Percentiles rank a stretch among this genome's conserved stretches.
Conservation (phyloP, 2,888 invertebrate species). For the Ashinkailepas kermadecensis region DNA sequence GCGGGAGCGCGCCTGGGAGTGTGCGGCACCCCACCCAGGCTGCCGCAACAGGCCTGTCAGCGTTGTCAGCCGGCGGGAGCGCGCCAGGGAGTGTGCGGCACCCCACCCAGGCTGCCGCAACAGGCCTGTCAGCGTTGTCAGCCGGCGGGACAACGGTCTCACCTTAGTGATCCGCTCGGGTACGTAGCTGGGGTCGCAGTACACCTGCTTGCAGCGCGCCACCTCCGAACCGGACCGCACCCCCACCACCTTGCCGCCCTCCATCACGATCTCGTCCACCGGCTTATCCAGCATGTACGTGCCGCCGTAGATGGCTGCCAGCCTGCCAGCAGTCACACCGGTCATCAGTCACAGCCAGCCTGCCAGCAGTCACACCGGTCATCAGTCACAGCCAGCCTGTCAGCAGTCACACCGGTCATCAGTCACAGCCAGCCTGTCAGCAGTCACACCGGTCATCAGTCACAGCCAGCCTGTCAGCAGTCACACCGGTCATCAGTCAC, state of each 20-base stretch:
- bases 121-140: too few species aligned
- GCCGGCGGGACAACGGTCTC: neutral
- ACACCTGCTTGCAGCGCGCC: constrained; percentile 93
- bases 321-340: constrained; percentile 39
- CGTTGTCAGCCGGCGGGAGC: too few species aligned
- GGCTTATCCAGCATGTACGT: constrained; percentile 99
- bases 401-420: neutral
- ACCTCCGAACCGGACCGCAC: constrained; percentile 91
- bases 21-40: neutral
- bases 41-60: too few species aligned
- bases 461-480: neutral
- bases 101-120: neutral
- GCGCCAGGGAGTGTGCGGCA: neutral
- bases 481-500: neutral
- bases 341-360: neutral
- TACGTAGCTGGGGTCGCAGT: constrained; percentile 97
- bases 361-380: neutral
- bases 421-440: neutral
- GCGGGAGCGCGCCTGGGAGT: too few species aligned
- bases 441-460: neutral
- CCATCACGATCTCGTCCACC: constrained; percentile 88
- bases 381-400: neutral
- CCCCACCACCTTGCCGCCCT: constrained; percentile 78
- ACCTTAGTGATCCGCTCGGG: constrained; percentile 63
- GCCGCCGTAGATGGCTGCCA: constrained; percentile 98